phyloP scores from a whole-genome alignment of 2,113 vertebrate species.

The western clawed frog (Xenopus tropicalis) region DNA sequence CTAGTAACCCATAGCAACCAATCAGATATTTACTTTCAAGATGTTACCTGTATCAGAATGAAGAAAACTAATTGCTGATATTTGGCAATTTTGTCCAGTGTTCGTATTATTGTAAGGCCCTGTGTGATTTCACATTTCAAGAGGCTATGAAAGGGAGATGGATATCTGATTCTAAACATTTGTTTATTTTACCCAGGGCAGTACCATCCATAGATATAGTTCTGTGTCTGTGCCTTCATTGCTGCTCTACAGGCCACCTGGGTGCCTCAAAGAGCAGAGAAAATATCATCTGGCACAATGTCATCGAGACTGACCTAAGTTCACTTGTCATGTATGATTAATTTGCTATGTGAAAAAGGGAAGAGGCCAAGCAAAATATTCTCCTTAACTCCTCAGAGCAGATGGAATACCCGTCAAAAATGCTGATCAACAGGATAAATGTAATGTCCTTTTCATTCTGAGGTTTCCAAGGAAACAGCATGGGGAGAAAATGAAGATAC shows the following conservation, averaged over 20 bases:
- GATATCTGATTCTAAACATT: too few species aligned
- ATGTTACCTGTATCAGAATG: too few species aligned
- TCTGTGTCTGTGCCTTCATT: background rate
- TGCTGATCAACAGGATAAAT: conserved; percentile 18
- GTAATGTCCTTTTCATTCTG: background rate
- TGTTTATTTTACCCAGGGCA: too few species aligned
- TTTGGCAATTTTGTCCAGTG: too few species aligned
- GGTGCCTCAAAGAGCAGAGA: background rate
- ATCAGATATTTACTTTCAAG: too few species aligned
- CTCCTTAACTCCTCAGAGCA: conserved; percentile 8
- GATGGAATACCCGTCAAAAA: background rate
- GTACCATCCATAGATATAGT: too few species aligned
- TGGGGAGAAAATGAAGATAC: background rate
- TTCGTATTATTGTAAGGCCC: too few species aligned
- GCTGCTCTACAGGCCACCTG: background rate
- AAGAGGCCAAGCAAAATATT: conserved; percentile 10
- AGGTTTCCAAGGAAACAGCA: conserved; percentile 27
- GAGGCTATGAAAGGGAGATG: too few species aligned
- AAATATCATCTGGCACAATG: conserved; percentile 1
- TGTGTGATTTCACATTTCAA: too few species aligned
- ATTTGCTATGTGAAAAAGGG: background rate
- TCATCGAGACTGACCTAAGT: background rate
- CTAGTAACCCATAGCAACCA: too few species aligned
- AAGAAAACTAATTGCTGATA: too few species aligned
- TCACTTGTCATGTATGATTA: conserved; percentile 11